Evolutionary conservation across 1,140 invertebrate genomes (phyloP).

Genomic region (Phymastichus coffea): DNA sequence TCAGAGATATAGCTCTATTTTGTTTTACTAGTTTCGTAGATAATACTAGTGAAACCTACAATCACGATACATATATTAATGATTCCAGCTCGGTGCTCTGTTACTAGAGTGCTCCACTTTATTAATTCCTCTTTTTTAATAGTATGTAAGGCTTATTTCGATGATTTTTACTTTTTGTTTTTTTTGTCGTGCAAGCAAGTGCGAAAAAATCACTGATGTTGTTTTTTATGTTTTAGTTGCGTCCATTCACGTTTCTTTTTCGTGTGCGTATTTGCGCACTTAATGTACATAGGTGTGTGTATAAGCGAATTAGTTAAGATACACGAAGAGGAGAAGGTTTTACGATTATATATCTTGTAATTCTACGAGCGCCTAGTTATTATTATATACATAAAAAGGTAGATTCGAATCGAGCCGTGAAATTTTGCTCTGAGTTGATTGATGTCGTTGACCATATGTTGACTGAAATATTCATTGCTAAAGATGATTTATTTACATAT

Average conservation of each 20-base stretch:
- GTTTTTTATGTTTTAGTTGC: too few species aligned
- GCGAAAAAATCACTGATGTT: background rate
- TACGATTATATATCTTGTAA: conserved; percentile 12
- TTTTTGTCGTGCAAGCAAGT: background rate
- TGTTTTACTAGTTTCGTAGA: conserved; percentile 6
- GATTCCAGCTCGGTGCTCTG: conserved; percentile 15
- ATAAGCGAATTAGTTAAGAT: conserved; percentile 28
- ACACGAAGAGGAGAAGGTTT: conserved; percentile 12
- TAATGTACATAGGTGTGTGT: conserved; percentile 23
- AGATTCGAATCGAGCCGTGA: conserved; percentile 1
- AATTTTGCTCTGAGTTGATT: background rate
- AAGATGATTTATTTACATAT: too few species aligned
- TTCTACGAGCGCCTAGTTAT: conserved; percentile 15
- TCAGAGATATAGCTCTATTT: conserved; percentile 13
- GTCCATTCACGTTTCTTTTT: conserved; percentile 12
- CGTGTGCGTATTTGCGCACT: conserved; percentile 6
- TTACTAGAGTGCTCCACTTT: conserved; percentile 1
- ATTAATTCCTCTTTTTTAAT: too few species aligned
- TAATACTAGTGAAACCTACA: background rate
- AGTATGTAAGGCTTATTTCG: background rate
- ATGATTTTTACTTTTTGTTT: background rate
- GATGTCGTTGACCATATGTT: too few species aligned
- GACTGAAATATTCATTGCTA: too few species aligned
- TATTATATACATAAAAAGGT: background rate
- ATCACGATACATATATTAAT: too few species aligned